Base-by-base conservation (phyloP, 1,140 invertebrate genomes). In the Ceratina australensis region DNA sequence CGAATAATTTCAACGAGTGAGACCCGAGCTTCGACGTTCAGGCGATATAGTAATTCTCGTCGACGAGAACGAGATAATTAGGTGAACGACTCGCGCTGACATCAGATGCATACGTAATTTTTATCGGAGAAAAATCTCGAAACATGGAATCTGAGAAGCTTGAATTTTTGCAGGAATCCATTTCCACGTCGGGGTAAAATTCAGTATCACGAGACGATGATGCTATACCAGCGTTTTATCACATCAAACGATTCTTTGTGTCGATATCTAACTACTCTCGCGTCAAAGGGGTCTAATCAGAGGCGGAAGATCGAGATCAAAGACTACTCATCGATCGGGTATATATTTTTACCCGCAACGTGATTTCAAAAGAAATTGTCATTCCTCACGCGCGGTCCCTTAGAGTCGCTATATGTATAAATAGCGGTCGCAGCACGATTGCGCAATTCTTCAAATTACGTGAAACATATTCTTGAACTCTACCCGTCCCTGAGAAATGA, bases 231-330 rank as follows among this genome's bases (percentile, higher is more conserved):
- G 22, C 42, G 24, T 28, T 68, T 75, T 75, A 75, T 75, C 73
- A 24, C 50, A 49, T 75, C 65, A 75, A 75, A 75, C 73, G 73
- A 10, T 47, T 33, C 33, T 15, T 54, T 18, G 42, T 56, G 54
- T 22, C 65, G 24, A 47, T 68, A 68, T 75, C 33, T 42, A 42
- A 42, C 68, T 75, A 75, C 18, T 33, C 64, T 64, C 54, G 20
- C 54, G 50, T 68, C 54, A 75, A 75, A 75, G 73, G 73, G 65
- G 68, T 75, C 73, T 75, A 75, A 75, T 75, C 73, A 75, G 47
- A 75, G 73, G 24, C 73, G 54, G 68, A 75, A 75, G 54, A 59
- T 18, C 52, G 73, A 68, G 73, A 75, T 75, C 73, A 75, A 68
- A 75, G 73, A 60, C 15, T 52, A 24, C 0, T 15, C 22, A 59